A percentile compares a stretch with the other conserved stretches of the same genome.
Conservation (phyloP, 2,888 invertebrate species). For the Orchestes rusci region DNA sequence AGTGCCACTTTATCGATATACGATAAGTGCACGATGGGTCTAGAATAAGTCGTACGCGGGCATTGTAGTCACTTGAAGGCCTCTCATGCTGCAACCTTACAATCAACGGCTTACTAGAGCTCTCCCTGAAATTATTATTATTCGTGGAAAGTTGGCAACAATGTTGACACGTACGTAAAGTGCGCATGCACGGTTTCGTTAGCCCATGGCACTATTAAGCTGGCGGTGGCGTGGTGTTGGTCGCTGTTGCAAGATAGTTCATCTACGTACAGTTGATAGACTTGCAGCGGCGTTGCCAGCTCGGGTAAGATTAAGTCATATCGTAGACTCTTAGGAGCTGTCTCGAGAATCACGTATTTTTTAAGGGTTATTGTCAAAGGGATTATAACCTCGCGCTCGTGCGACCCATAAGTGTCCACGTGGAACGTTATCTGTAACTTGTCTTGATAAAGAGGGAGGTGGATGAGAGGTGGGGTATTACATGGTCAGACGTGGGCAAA, state of each 20-base stretch:
- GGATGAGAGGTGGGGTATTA: slow-evolving; percentile 35
- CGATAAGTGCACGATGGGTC: slow-evolving; percentile 67
- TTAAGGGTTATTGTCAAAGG: slow-evolving; percentile 35
- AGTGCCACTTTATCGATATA: slow-evolving; percentile 51
- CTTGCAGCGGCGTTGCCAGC: slow-evolving; percentile 54
- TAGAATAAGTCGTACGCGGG: slow-evolving; percentile 54
- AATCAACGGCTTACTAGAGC: slow-evolving; percentile 48
- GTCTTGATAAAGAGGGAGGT: not conserved
- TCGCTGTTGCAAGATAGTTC: slow-evolving; percentile 46
- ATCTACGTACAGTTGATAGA: slow-evolving; percentile 53
- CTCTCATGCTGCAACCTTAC: slow-evolving; percentile 51
- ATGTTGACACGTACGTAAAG: slow-evolving; percentile 49
- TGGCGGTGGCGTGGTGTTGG: slow-evolving; percentile 52
- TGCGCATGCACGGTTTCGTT: slow-evolving; percentile 53
- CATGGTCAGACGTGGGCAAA: slow-evolving; percentile 54
- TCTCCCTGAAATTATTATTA: slow-evolving; percentile 38
- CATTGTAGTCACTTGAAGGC: slow-evolving; percentile 42
- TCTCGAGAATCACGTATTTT: slow-evolving; percentile 47
- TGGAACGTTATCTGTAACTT: slow-evolving; percentile 52
- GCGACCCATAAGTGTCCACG: slow-evolving; percentile 55
- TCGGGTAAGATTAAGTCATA: slow-evolving; percentile 55
- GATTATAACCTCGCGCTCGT: slow-evolving; percentile 35
- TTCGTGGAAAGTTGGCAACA: not conserved
- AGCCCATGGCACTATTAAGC: slow-evolving; percentile 61
- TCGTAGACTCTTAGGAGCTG: slow-evolving; percentile 51